Base-by-base conservation (phyloP, 2,797 vertebrate genomes). In the Chaenodraco wilsoni region DNA sequence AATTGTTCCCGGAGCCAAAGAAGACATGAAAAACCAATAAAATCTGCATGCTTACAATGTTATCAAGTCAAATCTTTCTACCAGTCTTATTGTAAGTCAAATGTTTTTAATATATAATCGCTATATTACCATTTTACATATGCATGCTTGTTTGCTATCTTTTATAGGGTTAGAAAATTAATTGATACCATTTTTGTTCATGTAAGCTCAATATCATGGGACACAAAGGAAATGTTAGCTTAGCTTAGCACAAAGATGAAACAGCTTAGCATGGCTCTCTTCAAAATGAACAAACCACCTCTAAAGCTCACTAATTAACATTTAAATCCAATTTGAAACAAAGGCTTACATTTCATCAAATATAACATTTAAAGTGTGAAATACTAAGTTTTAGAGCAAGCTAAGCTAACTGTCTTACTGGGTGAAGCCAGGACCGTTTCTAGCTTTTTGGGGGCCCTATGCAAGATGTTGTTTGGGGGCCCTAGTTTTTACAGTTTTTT, bases 11-110 rank as follows among this genome's bases (percentile, higher is more conserved):
- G 1, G 16, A 44, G 57, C 65, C 56, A 66, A 40, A 61, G 46
- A 27, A 77, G 40, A 46, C 66, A 68, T 50, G 71, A 84, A 85
- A 81, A 88, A 60, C 44, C 19, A 41, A 82, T 87, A 33, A 16
- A 83, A 74, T 44, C 68, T 7, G 9, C 66, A 74, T 60, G 40
- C 46, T 61, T 63, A 69, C 50, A 44, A 46, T 79, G 19, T 52
- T 66, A 69, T 87, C 72, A 48, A 43, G 15, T 84, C 27, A 40
- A 74, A 48, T 74, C 69, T 59, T 69, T 61, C 50, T 50, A 56
- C 17, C 41, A 15, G 10, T 43, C 10, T 48, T 0, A 51, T 12
- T 40, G 6, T 3, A 17, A 48, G 51, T 27, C 51, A 70, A 58
- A 69, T n/a, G 55, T 1, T 16, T 15, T 8, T 46, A 59, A 9